Percentiles rank a stretch among this genome's conserved stretches.
Conservation (phyloP, 2,797 vertebrate genomes). For the Sylvilagus floridanus region DNA sequence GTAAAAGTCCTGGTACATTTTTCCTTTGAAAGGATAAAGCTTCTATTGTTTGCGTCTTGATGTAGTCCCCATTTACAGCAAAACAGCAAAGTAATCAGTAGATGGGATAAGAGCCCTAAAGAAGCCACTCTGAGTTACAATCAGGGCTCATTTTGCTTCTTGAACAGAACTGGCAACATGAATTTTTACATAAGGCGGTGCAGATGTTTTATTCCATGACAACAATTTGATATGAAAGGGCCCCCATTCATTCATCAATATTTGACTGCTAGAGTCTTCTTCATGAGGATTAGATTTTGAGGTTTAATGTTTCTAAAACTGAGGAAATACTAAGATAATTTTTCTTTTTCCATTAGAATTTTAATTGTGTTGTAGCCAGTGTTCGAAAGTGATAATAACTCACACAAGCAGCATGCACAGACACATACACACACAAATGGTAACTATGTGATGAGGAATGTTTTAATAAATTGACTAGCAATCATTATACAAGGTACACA, state of each 20-base stretch:
- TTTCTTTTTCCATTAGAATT: background rate
- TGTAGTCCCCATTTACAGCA: background rate
- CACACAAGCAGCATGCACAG: background rate
- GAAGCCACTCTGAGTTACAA: background rate
- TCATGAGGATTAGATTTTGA: background rate
- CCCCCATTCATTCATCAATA: background rate
- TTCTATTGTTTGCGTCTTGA: background rate
- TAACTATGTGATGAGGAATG: background rate
- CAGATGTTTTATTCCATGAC: background rate
- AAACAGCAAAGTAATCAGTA: background rate
- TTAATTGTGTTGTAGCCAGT: background rate
- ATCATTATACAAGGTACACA: background rate
- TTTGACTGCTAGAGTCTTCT: constrained; percentile 1
- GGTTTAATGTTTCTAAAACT: constrained; percentile 21
- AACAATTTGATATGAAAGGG: constrained; percentile 8
- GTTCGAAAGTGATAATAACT: background rate
- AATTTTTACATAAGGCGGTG: background rate
- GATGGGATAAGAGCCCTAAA: background rate
- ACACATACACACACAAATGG: background rate
- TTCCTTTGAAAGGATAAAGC: background rate
- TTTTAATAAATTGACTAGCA: background rate
- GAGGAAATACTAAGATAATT: background rate
- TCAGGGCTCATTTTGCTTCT: background rate
- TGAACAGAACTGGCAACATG: background rate
- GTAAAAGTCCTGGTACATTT: background rate